Percentiles rank a stretch among this genome's conserved stretches.
Conservation (phyloP, 2,888 invertebrate species). For the Patella depressa region DNA sequence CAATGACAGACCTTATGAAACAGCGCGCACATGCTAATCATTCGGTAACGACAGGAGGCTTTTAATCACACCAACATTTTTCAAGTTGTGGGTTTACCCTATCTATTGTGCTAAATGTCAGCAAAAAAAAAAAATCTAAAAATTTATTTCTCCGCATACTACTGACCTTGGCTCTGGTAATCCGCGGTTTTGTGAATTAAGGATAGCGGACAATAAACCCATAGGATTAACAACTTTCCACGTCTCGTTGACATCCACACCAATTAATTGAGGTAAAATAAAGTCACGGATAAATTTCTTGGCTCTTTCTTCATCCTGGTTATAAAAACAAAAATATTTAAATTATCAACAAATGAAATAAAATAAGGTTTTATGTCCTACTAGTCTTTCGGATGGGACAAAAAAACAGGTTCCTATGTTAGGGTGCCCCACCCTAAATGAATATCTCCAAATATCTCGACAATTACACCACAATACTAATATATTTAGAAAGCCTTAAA, state of each 20-base stretch:
- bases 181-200: constrained; percentile 76
- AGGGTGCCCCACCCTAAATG: no score
- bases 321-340: constrained; percentile 13
- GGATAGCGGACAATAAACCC: constrained; percentile 78
- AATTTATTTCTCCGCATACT: neutral
- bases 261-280: constrained; percentile 84
- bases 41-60: no score
- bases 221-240: constrained; percentile 88
- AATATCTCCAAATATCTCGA: no score
- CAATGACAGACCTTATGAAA: no score
- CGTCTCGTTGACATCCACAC: constrained; percentile 86
- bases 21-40: no score
- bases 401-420: no score
- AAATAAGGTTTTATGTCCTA: no score
- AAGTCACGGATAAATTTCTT: constrained; percentile 88
- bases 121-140: neutral
- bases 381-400: no score
- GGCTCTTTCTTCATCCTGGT: constrained; percentile 77
- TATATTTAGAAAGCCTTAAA: no score
- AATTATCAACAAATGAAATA: no score
- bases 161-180: constrained; percentile 79
- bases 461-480: no score
- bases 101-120: neutral
- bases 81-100: neutral
- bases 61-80: no score